Percentiles rank a stretch among this genome's conserved stretches.
Evolutionary conservation across 2,113 vertebrate species (phyloP).

Genomic region (Apistogramma diplotaenia): DNA sequence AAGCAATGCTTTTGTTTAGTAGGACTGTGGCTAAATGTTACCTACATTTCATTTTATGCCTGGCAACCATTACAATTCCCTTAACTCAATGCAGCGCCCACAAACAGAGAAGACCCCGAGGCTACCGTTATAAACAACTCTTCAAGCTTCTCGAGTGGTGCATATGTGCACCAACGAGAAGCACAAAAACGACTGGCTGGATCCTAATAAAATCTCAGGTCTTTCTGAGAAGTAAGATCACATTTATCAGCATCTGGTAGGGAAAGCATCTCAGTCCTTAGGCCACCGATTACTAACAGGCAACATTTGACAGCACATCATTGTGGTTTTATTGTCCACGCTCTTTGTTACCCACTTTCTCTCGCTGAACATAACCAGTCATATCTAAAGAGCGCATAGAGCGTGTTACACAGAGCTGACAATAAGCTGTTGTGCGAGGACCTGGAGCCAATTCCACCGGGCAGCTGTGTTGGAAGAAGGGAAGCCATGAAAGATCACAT

Average conservation of each 20-base stretch:
- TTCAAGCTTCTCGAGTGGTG: conserved; percentile 11
- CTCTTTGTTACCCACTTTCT: conserved; percentile 13
- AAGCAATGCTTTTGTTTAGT: conserved; percentile 30
- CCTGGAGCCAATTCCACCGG: conserved; percentile 41
- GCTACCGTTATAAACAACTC: conserved; percentile 4
- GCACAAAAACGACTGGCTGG: not conserved
- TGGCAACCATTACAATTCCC: conserved; percentile 24
- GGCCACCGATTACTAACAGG: not conserved
- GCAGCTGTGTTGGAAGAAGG: conserved; percentile 66
- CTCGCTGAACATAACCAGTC: conserved; percentile 22
- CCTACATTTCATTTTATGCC: conserved; percentile 34
- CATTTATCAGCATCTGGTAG: not conserved
- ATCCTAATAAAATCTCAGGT: not conserved
- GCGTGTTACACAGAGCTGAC: conserved; percentile 22
- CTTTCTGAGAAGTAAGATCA: not conserved
- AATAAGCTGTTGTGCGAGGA: conserved; percentile 59
- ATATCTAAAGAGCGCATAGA: conserved; percentile 22
- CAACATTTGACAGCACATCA: conserved; percentile 1
- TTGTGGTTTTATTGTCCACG: not conserved
- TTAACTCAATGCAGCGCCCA: conserved; percentile 17
- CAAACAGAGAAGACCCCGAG: conserved; percentile 43
- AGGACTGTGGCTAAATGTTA: conserved; percentile 19
- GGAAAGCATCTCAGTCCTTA: not conserved
- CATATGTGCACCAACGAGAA: not conserved
- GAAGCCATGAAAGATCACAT: conserved; percentile 73